Evolutionary conservation across 2,888 invertebrate genomes (phyloP).

Genomic region (Ecliptopera silaceata): DNA sequence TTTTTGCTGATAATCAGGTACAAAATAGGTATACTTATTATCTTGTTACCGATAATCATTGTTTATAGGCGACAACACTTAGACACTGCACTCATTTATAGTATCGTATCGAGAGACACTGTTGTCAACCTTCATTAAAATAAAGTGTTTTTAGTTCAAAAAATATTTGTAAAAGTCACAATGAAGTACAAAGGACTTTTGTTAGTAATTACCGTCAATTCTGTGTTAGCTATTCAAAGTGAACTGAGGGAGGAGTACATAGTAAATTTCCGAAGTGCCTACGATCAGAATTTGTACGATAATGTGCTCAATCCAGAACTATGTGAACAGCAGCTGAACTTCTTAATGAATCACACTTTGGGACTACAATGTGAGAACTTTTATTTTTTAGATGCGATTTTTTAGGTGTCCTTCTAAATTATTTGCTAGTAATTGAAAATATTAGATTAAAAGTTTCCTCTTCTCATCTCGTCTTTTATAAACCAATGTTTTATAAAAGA

Average conservation of each 20-base stretch:
- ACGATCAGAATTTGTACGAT: constrained; percentile 51
- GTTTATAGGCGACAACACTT: constrained; percentile 23
- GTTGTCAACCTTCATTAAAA: neutral
- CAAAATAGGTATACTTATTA: constrained; percentile 11
- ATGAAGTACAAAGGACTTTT: constrained; percentile 23
- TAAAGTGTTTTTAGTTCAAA: neutral
- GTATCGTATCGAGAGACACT: neutral
- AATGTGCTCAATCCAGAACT: constrained; percentile 48
- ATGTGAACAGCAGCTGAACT: constrained; percentile 47
- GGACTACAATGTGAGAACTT: constrained; percentile 43
- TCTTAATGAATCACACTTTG: constrained; percentile 36
- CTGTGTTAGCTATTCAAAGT: constrained; percentile 1
- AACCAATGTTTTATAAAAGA: neutral
- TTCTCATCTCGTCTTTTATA: neutral
- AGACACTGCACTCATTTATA: neutral
- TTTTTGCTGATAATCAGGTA: constrained; percentile 6
- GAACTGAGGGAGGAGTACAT: constrained; percentile 11
- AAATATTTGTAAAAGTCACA: neutral
- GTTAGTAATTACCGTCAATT: constrained; percentile 5
- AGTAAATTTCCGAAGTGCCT: constrained; percentile 40
- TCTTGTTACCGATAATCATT: constrained; percentile 27
- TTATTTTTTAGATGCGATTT: too few relatives aligned
- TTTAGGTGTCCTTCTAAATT: too few relatives aligned
- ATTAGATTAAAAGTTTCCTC: too few relatives aligned
- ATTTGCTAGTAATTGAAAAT: too few relatives aligned